A percentile compares a stretch with the other conserved stretches of the same genome.
These are phyloP conservation scores for Genyomyrus donnyi DNA, from an alignment of 2,113 vertebrate species.

Conservation along the genomic window DNA sequence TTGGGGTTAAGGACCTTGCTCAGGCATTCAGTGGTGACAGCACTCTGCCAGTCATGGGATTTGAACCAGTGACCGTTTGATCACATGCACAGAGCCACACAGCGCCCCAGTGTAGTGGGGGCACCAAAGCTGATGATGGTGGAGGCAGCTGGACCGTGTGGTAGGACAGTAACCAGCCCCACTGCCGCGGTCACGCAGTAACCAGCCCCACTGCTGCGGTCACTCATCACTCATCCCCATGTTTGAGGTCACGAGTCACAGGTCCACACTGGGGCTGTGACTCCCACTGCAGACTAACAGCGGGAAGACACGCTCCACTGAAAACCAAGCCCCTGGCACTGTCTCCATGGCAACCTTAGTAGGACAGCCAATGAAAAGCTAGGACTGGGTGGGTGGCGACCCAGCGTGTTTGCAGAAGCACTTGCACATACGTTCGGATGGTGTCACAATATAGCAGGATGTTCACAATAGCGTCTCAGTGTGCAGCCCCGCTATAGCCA, in stretches of 20 bases:
- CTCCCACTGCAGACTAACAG: not conserved
- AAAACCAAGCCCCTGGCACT: constrained; percentile 18
- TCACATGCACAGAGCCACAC: not conserved
- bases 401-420: constrained; percentile 24
- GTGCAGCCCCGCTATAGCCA: not conserved
- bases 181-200: not conserved
- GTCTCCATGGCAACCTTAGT: constrained; percentile 63
- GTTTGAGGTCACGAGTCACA: not conserved
- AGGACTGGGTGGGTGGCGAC: constrained; percentile 35
- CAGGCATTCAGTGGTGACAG: not conserved
- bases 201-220: not conserved
- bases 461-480: not conserved
- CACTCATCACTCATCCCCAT: not conserved
- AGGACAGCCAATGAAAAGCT: constrained; percentile 59
- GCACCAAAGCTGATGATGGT: not conserved
- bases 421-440: constrained; percentile 26
- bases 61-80: not conserved
- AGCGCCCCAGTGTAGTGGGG: not conserved
- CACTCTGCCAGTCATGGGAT: not conserved
- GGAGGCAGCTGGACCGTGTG: not conserved
- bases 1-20: not conserved
- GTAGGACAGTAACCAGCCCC: not conserved
- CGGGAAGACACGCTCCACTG: not conserved
- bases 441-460: not conserved
- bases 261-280: not conserved